Evolutionary conservation across 2,797 vertebrate genomes (phyloP), one percentile per base, ranked within the genome.

Genomic region (Tapera naevia): DNA sequence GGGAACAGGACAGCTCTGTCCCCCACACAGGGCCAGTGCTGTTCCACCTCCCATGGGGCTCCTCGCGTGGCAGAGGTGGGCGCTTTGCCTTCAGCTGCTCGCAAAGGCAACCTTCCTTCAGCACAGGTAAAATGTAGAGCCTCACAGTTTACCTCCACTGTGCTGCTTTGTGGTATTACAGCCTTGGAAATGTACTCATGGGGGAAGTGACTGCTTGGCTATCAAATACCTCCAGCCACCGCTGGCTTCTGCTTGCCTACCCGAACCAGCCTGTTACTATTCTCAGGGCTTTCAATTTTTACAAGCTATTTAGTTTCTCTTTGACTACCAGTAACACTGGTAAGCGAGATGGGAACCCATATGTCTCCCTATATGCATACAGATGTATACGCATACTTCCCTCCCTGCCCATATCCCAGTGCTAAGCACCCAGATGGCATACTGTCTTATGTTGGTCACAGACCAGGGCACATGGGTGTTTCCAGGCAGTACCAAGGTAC

Each of bases 301-400:
- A n/a, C 16, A 83, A 76, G 61, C 18, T 54, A 72, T 43, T 83
- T 43, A 35, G 88, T 86, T 94, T 87, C 78, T 67, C 71, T 74
- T 78, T 56, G 45, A 70, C 64, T 62, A 74, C 27, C 56, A 74
- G 58, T 43, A 65, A 80, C 17, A 37, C 35, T 32, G 74, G 69
- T 54, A 74, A 84, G 14, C 57, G 71, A 43, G 9, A 51, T 17
- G 19, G 65, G 35, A 94, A 88, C 13, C 30, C 24, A 18, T 11
- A 5, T 41, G 45, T 32, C 41, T 89, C 61, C 33, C 53, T 54
- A 18, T 23, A 11, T 2, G 17, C 9, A 30, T 2, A 53, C 0
- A 1, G 17, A 45, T 0, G 2, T 30, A 41, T 27, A 22, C 0
- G 0, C 4, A 12, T 9, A 11, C 1, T 19, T 17, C 27, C 19